Conservation (phyloP, 2,888 invertebrate genomes). For the Eupithecia dodoneata region DNA sequence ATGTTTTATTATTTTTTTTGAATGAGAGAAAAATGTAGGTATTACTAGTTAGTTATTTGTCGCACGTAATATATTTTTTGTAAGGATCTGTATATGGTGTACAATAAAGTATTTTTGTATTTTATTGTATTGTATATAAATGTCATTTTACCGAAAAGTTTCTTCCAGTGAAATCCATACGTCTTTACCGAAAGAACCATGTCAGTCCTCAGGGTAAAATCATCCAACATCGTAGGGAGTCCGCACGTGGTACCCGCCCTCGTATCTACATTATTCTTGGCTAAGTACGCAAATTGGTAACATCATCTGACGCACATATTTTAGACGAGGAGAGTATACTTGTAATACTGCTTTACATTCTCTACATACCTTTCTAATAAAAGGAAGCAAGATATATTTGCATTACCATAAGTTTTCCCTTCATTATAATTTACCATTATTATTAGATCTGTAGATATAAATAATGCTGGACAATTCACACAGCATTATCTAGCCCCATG, state of each 20-base stretch:
- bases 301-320: constrained; percentile 49
- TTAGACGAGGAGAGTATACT: constrained; percentile 16
- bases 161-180: constrained; percentile 21
- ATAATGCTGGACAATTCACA: no score
- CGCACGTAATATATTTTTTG: no score
- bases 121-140: background rate
- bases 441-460: no score
- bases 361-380: background rate
- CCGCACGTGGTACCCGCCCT: constrained; percentile 55
- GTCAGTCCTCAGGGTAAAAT: constrained; percentile 61
- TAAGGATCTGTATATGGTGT: no score
- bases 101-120: no score
- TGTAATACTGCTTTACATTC: background rate
- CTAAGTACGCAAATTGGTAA: constrained; percentile 52
- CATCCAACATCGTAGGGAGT: constrained; percentile 61
- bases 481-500: no score
- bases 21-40: no score
- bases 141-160: background rate
- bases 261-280: constrained; percentile 62
- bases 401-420: background rate
- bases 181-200: constrained; percentile 17
- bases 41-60: no score
- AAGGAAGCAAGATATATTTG: background rate
- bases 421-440: background rate
- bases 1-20: no score